These are phyloP conservation scores for Etia nguti DNA, from an alignment of 2,113 vertebrate genomes.

Conservation along the genomic window DNA sequence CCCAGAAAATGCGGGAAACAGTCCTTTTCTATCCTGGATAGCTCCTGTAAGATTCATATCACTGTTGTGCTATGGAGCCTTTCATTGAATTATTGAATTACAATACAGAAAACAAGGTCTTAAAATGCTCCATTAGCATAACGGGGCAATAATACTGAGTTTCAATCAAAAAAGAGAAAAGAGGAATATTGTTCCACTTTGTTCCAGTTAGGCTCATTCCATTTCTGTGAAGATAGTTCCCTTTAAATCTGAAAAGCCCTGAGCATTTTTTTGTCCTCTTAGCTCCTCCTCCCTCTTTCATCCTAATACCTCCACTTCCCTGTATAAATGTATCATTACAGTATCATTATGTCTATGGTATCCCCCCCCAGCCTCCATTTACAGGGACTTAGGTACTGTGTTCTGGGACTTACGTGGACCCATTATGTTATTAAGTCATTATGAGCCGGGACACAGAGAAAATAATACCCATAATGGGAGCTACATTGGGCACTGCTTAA, in stretches of 20 bases:
- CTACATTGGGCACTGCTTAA: constrained; percentile 47
- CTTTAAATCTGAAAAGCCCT: constrained; percentile 28
- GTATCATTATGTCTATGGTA: constrained; percentile 56
- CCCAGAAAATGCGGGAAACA: constrained; percentile 39
- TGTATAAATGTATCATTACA: constrained; percentile 66
- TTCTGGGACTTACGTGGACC: constrained; percentile 60
- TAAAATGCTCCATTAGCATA: constrained; percentile 43
- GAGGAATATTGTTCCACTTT: constrained; percentile 5
- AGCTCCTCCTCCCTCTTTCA: constrained; percentile 50
- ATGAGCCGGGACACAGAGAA: constrained; percentile 62
- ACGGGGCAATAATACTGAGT: constrained; percentile 29
- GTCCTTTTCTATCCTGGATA: constrained; percentile 15
- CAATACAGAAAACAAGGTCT: constrained; percentile 24
- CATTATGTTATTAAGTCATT: constrained; percentile 77
- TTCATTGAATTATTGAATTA: constrained; percentile 48
- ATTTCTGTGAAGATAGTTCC: constrained; percentile 39
- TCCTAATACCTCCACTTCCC: constrained; percentile 58
- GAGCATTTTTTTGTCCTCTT: constrained; percentile 29
- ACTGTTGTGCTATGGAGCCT: constrained; percentile 21
- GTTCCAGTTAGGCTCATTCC: constrained; percentile 16
- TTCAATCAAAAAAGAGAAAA: background rate
- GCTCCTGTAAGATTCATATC: constrained; percentile 19
- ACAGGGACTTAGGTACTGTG: constrained; percentile 60
- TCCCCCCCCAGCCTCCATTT: constrained; percentile 53
- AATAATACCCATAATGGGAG: constrained; percentile 66